phyloP scores from a whole-genome alignment of 1,140 invertebrate species.

The Drosophila arawakana region DNA sequence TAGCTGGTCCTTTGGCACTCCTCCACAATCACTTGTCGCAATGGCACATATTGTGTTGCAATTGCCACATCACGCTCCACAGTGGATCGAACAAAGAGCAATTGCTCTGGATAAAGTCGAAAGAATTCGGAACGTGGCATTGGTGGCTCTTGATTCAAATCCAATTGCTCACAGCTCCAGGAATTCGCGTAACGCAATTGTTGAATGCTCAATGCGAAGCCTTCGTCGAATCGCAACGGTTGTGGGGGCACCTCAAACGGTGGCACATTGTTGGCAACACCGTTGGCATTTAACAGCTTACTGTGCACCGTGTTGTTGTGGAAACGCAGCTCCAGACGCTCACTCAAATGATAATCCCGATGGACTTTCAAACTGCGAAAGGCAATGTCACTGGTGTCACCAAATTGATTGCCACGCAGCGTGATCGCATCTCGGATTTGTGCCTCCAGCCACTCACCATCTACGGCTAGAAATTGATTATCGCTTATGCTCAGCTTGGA shows the following conservation, averaged over 20 bases:
- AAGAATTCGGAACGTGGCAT: conserved; percentile 68
- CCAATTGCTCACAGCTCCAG: conserved; percentile 68
- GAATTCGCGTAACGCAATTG: conserved; percentile 65
- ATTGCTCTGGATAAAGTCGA: conserved; percentile 63
- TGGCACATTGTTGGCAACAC: conserved; percentile 2
- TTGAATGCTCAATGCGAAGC: conserved; percentile 66
- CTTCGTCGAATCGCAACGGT: conserved; percentile 62
- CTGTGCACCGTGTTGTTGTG: conserved; percentile 73
- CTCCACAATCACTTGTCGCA: conserved; percentile 55
- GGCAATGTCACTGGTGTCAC: conserved; percentile 70
- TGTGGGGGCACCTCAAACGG: conserved; percentile 22
- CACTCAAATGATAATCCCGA: conserved; percentile 71
- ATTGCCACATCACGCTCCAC: neutral
- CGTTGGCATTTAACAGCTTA: conserved; percentile 12
- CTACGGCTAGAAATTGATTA: conserved; percentile 68
- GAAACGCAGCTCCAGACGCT: conserved; percentile 76
- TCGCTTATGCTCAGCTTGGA: conserved; percentile 72
- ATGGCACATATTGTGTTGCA: conserved; percentile 27
- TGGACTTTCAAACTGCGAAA: conserved; percentile 72
- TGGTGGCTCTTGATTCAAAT: conserved; percentile 59
- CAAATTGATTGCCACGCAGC: conserved; percentile 73
- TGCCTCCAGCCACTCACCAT: conserved; percentile 76
- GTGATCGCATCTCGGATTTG: conserved; percentile 64
- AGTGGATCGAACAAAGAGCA: conserved; percentile 35
- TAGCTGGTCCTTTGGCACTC: conserved; percentile 66